Evolutionary conservation across 1,140 invertebrate genomes (phyloP).

Genomic region (Apis laboriosa): DNA sequence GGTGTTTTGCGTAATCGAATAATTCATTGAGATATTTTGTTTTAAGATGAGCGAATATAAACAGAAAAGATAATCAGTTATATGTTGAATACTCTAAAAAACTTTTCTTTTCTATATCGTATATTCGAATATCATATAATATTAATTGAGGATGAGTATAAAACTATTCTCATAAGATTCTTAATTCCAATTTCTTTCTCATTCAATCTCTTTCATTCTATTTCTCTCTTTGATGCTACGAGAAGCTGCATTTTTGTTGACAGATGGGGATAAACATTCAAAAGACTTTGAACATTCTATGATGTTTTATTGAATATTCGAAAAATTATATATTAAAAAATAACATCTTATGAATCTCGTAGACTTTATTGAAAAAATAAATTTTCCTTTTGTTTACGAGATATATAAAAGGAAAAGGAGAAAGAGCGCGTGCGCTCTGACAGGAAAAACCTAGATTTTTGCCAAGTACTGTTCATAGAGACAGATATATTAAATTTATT

Average conservation of each 20-base stretch:
- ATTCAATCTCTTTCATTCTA: neutral
- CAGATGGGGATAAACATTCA: constrained; percentile 8
- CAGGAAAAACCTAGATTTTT: constrained; percentile 30
- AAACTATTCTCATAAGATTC: neutral
- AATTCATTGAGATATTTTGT: constrained; percentile 10
- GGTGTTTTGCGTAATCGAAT: neutral
- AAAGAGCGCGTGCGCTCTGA: constrained; percentile 55
- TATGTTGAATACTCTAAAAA: no score
- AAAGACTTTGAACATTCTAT: neutral
- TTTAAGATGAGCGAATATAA: neutral
- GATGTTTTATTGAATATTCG: neutral
- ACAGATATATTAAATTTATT: neutral
- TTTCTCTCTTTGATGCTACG: neutral
- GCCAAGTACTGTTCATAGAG: constrained; percentile 7
- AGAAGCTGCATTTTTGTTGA: constrained; percentile 30
- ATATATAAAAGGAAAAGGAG: constrained; percentile 36
- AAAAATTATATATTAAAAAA: neutral
- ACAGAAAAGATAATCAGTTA: constrained; percentile 3
- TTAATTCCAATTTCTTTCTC: neutral
- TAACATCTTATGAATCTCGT: neutral
- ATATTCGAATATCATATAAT: neutral
- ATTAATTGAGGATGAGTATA: neutral
- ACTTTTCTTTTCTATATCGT: no score
- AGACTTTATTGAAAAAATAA: constrained; percentile 3
- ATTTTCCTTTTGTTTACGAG: constrained; percentile 61